Evolutionary conservation across 1,140 invertebrate species (phyloP), one percentile per base, ranked within the genome.

Genomic region (Lethrus apterus): DNA sequence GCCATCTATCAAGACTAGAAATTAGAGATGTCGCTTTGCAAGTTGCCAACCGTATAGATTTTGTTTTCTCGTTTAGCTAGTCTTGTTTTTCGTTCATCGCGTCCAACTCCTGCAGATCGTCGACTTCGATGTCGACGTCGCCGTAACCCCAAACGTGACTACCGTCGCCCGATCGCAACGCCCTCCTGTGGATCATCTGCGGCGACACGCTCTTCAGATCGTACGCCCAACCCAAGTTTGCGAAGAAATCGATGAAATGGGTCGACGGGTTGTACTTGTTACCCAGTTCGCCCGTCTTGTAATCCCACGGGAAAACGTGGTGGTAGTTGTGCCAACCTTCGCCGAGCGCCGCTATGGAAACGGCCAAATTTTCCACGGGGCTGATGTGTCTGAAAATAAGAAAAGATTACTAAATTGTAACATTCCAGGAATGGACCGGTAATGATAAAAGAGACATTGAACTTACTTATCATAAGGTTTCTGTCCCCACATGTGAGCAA

Each of bases 311-410:
- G 45, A 81, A 81, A 0, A 89, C 87, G 62, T 97, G 93, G 63
- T 97, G 93, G 68, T 91, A 97, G 68, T 95, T 96, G 65, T 95
- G 92, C 82, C 89, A 93, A 15, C 90, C 91, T 67, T 90, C 86
- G 0, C 87, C 86, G 8, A 86, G 60, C 0, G 86, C 78, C 11
- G 79, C 76, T 13, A 87, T 64, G 1, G 83, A 78, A 0, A 88
- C 84, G 1, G 75, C 63, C 0, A 77, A 57, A 56, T 83, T 87
- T 58, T 90, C 85, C 0, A 80, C 77, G 0, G 86, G 75, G 26
- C 76, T 81, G 23, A 89, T 86, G 47, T 77, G 72, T 52, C 84
- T 87, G 62, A 15, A 62, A 59, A 29, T 4, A 36, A 18, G 18
- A 35, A 35, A 43, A 15, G 15, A n/a, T 15, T 46, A 13, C 3